These are phyloP conservation scores for Aphis craccivora DNA, from an alignment of 1,140 invertebrate species.

Conservation along the genomic window DNA sequence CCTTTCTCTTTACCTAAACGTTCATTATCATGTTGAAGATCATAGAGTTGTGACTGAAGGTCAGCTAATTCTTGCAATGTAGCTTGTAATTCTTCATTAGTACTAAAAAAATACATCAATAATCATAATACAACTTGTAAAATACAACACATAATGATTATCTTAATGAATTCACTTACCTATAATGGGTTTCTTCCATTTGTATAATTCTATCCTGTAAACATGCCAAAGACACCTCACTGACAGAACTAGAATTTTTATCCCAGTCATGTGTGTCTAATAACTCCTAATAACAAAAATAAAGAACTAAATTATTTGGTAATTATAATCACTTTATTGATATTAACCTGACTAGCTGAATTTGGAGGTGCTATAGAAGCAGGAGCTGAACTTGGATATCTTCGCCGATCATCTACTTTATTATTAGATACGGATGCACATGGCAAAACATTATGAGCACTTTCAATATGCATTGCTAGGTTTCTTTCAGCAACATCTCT, in stretches of 20 bases:
- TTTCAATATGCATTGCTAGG: conserved; percentile 60
- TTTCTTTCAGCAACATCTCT: conserved; percentile 50
- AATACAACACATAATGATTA: neutral
- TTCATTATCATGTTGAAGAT: conserved; percentile 87
- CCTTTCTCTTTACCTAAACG: conserved; percentile 85
- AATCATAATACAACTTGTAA: neutral
- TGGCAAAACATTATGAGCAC: conserved; percentile 60
- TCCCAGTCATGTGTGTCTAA: conserved; percentile 84
- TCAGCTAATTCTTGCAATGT: conserved; percentile 92
- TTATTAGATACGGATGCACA: conserved; percentile 58
- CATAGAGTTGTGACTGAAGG: conserved; percentile 82
- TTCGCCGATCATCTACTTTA: conserved; percentile 43
- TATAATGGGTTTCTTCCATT: conserved; percentile 87
- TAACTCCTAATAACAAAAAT: conserved; percentile 65
- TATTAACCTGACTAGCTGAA: conserved; percentile 61
- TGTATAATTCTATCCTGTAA: conserved; percentile 91
- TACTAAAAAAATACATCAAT: conserved; percentile 68
- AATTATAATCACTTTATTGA: conserved; percentile 51
- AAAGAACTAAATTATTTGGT: neutral
- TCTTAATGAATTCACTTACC: conserved; percentile 63
- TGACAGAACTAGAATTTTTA: conserved; percentile 84
- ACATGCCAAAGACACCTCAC: conserved; percentile 90
- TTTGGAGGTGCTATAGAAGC: conserved; percentile 68
- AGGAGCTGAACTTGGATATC: conserved; percentile 67
- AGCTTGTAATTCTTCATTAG: conserved; percentile 94